Conservation (phyloP, 1,140 invertebrate species). For the Galendromus occidentalis region DNA sequence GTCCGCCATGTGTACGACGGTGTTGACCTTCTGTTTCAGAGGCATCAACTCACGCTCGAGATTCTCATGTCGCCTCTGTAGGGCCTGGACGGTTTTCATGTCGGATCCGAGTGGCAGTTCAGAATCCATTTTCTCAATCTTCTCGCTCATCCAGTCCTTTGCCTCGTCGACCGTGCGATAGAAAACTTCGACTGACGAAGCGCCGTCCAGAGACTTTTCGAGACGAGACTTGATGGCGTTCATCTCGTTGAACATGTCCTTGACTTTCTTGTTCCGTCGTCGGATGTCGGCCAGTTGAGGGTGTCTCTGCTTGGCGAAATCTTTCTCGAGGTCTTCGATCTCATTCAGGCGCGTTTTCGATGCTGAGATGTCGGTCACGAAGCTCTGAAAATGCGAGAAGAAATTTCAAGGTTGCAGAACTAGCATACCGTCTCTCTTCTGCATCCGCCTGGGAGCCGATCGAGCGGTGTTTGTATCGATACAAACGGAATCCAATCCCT, state of each 20-base stretch:
- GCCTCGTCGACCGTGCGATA: conserved; percentile 78
- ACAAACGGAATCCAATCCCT: too few species aligned
- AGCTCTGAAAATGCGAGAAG: conserved; percentile 42
- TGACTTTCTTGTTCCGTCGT: conserved; percentile 23
- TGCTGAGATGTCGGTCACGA: conserved; percentile 81
- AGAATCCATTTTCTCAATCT: conserved; percentile 49
- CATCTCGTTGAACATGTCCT: conserved; percentile 44
- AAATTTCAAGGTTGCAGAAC: conserved; percentile 6
- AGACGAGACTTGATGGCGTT: conserved; percentile 48
- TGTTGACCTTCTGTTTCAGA: conserved; percentile 64
- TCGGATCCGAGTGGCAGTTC: conserved; percentile 52
- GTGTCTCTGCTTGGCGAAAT: conserved; percentile 63
- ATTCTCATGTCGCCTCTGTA: conserved; percentile 70
- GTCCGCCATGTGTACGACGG: conserved; percentile 56
- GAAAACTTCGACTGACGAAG: conserved; percentile 70
- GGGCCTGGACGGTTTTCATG: conserved; percentile 67
- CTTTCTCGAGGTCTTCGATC: conserved; percentile 66
- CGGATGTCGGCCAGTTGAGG: conserved; percentile 68
- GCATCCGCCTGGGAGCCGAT: too few species aligned
- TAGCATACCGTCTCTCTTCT: too few species aligned
- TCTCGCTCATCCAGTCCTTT: conserved; percentile 80
- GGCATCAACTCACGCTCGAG: conserved; percentile 70
- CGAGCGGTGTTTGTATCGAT: too few species aligned
- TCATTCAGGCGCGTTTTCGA: conserved; percentile 69
- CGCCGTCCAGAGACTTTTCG: conserved; percentile 72